These are phyloP conservation scores for Tanaodytes sp. DNA, from an alignment of 2,888 invertebrate genomes.

Conservation along the genomic window DNA sequence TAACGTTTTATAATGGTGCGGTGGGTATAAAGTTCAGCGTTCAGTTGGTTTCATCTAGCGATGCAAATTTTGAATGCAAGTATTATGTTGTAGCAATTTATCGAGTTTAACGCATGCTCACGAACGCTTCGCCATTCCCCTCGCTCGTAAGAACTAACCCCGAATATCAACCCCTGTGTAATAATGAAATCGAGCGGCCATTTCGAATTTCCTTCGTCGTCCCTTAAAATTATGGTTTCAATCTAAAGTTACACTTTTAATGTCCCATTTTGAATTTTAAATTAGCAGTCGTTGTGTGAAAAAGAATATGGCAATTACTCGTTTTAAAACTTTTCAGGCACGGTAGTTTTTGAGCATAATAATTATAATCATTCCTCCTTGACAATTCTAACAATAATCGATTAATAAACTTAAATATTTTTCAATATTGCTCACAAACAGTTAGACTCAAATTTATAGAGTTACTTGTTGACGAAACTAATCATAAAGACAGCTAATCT, in stretches of 20 bases:
- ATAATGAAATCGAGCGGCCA: conserved; percentile 57
- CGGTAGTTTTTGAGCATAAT: too few species aligned
- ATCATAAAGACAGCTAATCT: too few species aligned
- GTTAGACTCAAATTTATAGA: too few species aligned
- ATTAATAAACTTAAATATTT: too few species aligned
- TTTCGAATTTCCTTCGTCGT: conserved; percentile 54
- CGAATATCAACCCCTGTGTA: conserved; percentile 51
- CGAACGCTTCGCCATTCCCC: conserved; percentile 37
- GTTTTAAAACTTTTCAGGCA: too few species aligned
- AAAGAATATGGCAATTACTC: too few species aligned
- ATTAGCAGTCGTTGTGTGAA: conserved; percentile 3
- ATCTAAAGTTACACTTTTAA: conserved; percentile 41
- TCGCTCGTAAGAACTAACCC: conserved; percentile 41
- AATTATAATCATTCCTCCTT: too few species aligned
- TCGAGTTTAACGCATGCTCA: conserved; percentile 51
- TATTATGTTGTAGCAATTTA: conserved; percentile 50
- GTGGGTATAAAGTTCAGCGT: too few species aligned
- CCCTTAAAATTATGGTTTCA: conserved; percentile 45
- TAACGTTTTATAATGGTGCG: too few species aligned
- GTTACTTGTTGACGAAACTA: too few species aligned
- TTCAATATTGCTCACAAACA: too few species aligned
- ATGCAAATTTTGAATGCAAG: conserved; percentile 35
- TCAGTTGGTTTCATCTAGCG: conserved; percentile 5
- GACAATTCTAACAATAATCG: too few species aligned
- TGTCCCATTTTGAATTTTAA: conserved; percentile 34